phyloP scores from a whole-genome alignment of 2,797 vertebrate genomes.

The Ibycter americanus region DNA sequence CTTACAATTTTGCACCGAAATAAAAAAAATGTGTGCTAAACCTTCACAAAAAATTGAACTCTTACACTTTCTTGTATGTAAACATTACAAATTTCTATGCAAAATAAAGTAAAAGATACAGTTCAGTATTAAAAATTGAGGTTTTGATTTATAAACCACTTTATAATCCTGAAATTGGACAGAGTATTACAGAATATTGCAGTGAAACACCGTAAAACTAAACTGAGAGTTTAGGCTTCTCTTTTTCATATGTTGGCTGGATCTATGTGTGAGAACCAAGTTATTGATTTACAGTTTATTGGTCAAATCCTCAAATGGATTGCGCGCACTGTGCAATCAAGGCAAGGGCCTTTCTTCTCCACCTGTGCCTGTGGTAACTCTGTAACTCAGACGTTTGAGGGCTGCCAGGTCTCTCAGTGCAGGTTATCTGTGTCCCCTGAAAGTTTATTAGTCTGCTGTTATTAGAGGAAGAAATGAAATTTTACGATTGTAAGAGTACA shows the following conservation, averaged over 20 bases:
- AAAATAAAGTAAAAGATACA: not conserved
- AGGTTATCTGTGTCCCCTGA: not conserved
- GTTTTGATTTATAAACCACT: not conserved
- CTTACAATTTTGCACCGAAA: conserved; percentile 40
- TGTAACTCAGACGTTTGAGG: not conserved
- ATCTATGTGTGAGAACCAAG: not conserved
- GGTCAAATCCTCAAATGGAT: not conserved
- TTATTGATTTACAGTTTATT: not conserved
- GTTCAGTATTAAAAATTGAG: not conserved
- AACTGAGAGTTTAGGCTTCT: not conserved
- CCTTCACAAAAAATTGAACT: not conserved
- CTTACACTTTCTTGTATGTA: not conserved
- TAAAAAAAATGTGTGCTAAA: not conserved
- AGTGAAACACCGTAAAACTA: not conserved
- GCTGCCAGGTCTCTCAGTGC: not conserved
- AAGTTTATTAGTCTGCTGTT: not conserved
- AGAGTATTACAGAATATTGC: not conserved
- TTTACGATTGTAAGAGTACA: not conserved
- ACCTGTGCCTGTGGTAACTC: not conserved
- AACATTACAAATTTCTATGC: not conserved
- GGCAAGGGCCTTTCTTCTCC: not conserved
- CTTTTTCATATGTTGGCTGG: not conserved
- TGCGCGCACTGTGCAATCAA: not conserved
- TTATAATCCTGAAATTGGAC: not conserved
- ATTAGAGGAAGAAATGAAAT: not conserved